Conservation (phyloP, 2,888 invertebrate species). For the Yponomeuta cagnagella region DNA sequence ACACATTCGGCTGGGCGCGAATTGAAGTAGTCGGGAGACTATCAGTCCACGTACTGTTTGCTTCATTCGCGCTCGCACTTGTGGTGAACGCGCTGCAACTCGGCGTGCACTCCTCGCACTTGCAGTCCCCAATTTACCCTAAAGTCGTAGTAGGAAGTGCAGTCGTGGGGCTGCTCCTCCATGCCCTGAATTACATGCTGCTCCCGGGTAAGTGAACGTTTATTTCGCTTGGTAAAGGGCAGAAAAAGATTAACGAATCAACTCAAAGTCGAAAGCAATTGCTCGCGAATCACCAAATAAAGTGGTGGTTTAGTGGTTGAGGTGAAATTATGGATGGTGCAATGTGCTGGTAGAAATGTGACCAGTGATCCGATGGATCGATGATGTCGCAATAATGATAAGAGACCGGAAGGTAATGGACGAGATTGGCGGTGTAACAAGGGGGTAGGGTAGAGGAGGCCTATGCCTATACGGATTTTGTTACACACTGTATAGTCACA, state of each 20-base stretch:
- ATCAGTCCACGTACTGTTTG: slow-evolving; percentile 87
- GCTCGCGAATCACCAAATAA: too few species aligned
- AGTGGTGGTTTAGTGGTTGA: too few species aligned
- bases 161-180: slow-evolving; percentile 84
- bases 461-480: too few species aligned
- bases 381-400: too few species aligned
- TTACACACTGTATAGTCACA: too few species aligned
- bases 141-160: slow-evolving; percentile 84
- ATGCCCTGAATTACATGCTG: slow-evolving; percentile 85
- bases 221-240: slow-evolving; percentile 37
- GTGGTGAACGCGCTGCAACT: slow-evolving; percentile 89
- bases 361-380: too few species aligned
- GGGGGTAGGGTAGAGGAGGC: too few species aligned
- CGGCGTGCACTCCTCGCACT: slow-evolving; percentile 79
- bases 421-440: too few species aligned
- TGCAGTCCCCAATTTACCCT: slow-evolving; percentile 74
- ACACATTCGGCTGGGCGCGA: slow-evolving; percentile 95
- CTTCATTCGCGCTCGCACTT: slow-evolving; percentile 88
- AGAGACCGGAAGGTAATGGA: too few species aligned
- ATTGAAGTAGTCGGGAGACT: slow-evolving; percentile 91
- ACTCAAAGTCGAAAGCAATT: neutral
- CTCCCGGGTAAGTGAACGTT: slow-evolving; percentile 80
- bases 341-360: too few species aligned
- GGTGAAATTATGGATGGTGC: too few species aligned
- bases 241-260: too few species aligned